phyloP scores from a whole-genome alignment of 2,888 invertebrate species.

The Sceliomorpha sp. region DNA sequence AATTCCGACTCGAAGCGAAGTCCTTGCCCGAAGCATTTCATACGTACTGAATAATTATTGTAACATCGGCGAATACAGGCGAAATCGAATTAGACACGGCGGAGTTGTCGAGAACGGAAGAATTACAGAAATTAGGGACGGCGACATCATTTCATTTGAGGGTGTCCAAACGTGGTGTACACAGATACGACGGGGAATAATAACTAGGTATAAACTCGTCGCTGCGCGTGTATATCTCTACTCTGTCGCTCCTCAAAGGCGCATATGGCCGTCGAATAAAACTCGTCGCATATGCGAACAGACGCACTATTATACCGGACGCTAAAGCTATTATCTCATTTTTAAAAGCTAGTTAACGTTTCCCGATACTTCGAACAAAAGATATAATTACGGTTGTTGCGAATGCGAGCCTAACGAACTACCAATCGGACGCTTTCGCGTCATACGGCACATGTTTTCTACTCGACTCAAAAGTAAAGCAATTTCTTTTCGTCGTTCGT shows the following conservation, averaged over 20 bases:
- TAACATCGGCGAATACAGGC: constrained; percentile 15
- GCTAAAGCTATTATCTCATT: constrained; percentile 40
- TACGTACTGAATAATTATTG: too few species aligned
- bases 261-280: constrained; percentile 48
- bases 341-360: constrained; percentile 33
- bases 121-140: constrained; percentile 70
- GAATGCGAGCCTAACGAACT: neutral
- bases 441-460: neutral
- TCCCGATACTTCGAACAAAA: constrained; percentile 10
- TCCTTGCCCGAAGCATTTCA: too few species aligned
- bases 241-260: constrained; percentile 12
- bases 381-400: constrained; percentile 18
- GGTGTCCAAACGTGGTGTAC: constrained; percentile 45
- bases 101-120: constrained; percentile 62
- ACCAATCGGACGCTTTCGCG: neutral
- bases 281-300: constrained; percentile 44
- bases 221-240: constrained; percentile 1
- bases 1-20: too few species aligned
- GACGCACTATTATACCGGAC: constrained; percentile 20
- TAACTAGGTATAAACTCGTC: constrained; percentile 33
- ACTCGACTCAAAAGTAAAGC: too few species aligned
- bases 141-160: constrained; percentile 70
- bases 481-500: too few species aligned
- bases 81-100: constrained; percentile 68
- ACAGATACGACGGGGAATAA: constrained; percentile 45